phyloP scores from a whole-genome alignment of 1,140 invertebrate genomes.

The Drosophila yakuba region DNA sequence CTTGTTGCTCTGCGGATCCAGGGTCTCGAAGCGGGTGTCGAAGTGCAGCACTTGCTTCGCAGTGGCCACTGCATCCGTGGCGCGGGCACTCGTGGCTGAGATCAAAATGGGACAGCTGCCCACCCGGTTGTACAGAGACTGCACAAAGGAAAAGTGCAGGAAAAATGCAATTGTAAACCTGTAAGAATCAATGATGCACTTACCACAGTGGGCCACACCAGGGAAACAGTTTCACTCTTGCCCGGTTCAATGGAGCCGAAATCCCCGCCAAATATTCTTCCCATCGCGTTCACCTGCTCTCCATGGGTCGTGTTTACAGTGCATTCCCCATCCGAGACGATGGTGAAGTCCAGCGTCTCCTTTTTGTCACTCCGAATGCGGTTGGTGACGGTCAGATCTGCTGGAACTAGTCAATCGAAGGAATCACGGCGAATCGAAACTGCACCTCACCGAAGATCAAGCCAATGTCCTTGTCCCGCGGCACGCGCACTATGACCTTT shows the following conservation, averaged over 20 bases:
- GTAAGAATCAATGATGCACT: conserved; percentile 4
- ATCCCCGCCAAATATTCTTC: conserved; percentile 63
- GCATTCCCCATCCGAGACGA: conserved; percentile 59
- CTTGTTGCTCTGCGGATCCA: conserved; percentile 57
- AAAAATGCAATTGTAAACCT: too few species aligned
- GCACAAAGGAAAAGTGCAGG: too few species aligned
- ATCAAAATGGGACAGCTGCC: conserved; percentile 70
- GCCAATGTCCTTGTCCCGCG: conserved; percentile 64
- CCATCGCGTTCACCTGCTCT: conserved; percentile 38
- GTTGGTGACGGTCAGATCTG: conserved; percentile 68
- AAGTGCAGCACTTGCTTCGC: conserved; percentile 57
- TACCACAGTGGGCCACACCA: conserved; percentile 79
- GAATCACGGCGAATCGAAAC: too few species aligned
- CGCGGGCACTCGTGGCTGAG: conserved; percentile 29
- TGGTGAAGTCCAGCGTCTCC: conserved; percentile 50
- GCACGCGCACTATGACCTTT: conserved; percentile 63
- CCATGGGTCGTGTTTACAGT: conserved; percentile 55
- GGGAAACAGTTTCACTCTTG: conserved; percentile 57
- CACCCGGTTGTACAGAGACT: conserved; percentile 78
- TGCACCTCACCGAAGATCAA: conserved; percentile 65
- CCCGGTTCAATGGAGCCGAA: conserved; percentile 66
- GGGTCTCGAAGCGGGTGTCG: conserved; percentile 69
- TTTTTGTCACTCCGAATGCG: conserved; percentile 8
- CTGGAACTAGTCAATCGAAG: background rate
- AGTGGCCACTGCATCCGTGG: conserved; percentile 24